Base-by-base conservation (phyloP, 2,797 vertebrate genomes). In the Fratercula arctica region DNA sequence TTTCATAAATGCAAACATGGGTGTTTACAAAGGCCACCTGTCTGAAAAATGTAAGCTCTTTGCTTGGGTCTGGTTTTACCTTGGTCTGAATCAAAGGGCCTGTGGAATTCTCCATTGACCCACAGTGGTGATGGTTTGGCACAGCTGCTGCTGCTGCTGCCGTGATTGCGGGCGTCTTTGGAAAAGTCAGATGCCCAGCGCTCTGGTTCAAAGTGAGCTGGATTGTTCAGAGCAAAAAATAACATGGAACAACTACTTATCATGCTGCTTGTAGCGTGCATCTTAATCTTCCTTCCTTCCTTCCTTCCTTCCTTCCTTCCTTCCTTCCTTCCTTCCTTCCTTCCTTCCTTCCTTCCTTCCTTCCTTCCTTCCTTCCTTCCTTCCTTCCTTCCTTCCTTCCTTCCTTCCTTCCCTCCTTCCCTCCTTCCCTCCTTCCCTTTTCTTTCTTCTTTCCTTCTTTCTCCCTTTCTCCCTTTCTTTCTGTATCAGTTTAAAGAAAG, bases 1-100 rank as follows among this genome's bases (percentile, higher is more conserved):
- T 93, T 59, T 54, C 45, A 51, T 33, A n/a, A 25, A 60, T 43
- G 51, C 19, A 59, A 91, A 89, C 0, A 3, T 1, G 45, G 35
- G 69, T 87, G 85, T 95, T 97, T 85, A 85, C 78, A 92, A 87
- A 88, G 75, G 75, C 95, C 96, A 94, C 91, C 92, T 97, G 96
- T 93, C 77, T 63, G 57, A 90, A 89, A 95, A 87, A 90, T 83
- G 48, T 41, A 67, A 90, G 89, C 68, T 53, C 73, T 69, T 61
- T 16, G 18, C 67, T 96, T 91, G 21, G 6, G 59, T 46, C 76
- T 74, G 81, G 43, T 91, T 95, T 97, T 95, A 97, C 96, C 93
- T 97, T 97, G 73, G 60, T 72, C 92, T 59, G 81, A 93, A 93
- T 94, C 73, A 80, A 94, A 97, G 91, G 33, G 56, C 35, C 45